phyloP scores from a whole-genome alignment of 2,797 vertebrate genomes.

The Muscicapa striata region DNA sequence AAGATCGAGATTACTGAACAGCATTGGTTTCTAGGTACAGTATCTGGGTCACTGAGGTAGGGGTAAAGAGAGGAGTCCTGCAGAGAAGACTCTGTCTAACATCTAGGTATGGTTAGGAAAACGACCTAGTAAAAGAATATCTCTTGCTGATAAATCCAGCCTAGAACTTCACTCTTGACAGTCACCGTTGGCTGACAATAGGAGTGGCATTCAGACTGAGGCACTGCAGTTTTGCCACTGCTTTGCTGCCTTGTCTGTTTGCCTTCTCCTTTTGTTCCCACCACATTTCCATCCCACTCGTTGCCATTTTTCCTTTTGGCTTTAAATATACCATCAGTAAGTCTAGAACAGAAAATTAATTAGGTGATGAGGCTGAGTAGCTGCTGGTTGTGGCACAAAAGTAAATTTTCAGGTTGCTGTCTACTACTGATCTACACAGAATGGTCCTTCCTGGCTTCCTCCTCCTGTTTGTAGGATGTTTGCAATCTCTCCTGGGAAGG shows the following conservation, averaged over 20 bases:
- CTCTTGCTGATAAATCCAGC: neutral
- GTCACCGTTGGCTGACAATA: neutral
- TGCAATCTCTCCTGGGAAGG: slow-evolving; percentile 45
- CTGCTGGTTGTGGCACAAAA: neutral
- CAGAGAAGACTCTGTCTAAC: neutral
- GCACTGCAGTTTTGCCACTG: neutral
- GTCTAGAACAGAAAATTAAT: slow-evolving; percentile 18
- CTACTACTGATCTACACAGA: neutral
- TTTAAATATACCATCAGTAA: neutral
- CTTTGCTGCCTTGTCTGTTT: neutral
- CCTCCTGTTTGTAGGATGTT: neutral
- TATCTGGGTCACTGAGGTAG: neutral
- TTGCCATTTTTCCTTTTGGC: neutral
- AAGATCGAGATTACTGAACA: neutral
- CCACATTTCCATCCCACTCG: neutral
- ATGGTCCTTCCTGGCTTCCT: neutral
- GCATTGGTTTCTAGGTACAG: neutral
- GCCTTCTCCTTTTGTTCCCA: neutral
- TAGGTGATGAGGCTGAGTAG: neutral
- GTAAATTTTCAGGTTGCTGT: neutral
- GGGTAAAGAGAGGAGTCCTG: neutral
- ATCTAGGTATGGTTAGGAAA: neutral
- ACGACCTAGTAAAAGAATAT: neutral
- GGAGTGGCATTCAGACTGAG: neutral
- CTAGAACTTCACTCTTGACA: neutral